A percentile compares a stretch with the other conserved stretches of the same genome.
Evolutionary conservation across 2,797 vertebrate genomes (phyloP).

Genomic region (Semaprochilodus insignis): DNA sequence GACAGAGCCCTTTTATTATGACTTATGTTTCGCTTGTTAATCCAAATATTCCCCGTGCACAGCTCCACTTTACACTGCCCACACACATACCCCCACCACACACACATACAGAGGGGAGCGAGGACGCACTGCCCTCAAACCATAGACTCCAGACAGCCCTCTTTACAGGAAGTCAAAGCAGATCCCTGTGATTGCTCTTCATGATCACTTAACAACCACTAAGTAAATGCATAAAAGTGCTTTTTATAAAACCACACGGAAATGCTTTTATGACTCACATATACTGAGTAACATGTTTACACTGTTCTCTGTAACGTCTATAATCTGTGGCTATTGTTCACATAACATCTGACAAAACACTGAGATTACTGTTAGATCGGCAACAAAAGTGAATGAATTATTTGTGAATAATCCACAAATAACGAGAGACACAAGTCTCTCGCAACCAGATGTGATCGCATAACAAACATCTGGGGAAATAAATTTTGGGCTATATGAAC

Average conservation of each 20-base stretch:
- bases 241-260: background rate
- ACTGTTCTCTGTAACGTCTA: background rate
- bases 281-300: background rate
- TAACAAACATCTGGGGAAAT: no score
- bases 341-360: background rate
- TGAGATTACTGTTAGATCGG: background rate
- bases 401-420: no score
- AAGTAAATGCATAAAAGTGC: background rate
- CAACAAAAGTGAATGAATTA: background rate
- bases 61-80: conserved; percentile 39
- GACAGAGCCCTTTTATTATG: conserved; percentile 66
- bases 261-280: background rate
- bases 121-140: conserved; percentile 44
- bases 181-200: background rate
- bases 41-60: conserved; percentile 51
- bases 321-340: background rate
- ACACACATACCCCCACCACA: conserved; percentile 37
- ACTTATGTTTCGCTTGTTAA: conserved; percentile 73
- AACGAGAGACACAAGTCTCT: no score
- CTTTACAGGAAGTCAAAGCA: background rate
- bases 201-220: background rate
- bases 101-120: conserved; percentile 32
- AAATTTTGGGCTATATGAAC: no score
- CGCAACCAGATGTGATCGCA: no score
- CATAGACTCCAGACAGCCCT: background rate